Percentiles rank a stretch among this genome's conserved stretches.
phyloP scores from a whole-genome alignment of 2,113 vertebrate genomes.

The Neodontobutis hainanensis region DNA sequence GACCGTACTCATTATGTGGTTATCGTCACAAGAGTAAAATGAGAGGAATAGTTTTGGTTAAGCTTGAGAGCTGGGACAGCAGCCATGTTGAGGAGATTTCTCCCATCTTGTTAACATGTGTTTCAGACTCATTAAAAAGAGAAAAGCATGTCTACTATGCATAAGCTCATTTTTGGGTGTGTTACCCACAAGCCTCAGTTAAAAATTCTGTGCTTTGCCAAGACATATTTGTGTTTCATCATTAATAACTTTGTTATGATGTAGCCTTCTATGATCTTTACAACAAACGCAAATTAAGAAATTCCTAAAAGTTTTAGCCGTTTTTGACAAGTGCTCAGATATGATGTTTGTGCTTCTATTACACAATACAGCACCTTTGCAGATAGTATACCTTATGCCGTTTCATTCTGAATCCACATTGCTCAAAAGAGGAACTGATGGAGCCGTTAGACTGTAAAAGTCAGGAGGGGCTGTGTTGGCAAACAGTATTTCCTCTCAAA shows the following conservation, averaged over 20 bases:
- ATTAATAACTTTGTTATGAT: too few species aligned
- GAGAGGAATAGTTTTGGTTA: constrained; percentile 35
- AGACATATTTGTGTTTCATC: constrained; percentile 21
- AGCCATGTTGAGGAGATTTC: constrained; percentile 42
- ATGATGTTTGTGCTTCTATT: constrained; percentile 26
- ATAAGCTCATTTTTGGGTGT: constrained; percentile 19
- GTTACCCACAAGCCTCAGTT: constrained; percentile 1
- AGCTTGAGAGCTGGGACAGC: constrained; percentile 23
- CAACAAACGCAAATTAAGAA: too few species aligned
- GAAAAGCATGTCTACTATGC: constrained; percentile 12
- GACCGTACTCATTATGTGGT: constrained; percentile 47
- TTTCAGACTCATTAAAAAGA: constrained; percentile 47
- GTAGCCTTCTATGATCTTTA: too few species aligned
- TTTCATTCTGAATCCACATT: constrained; percentile 2
- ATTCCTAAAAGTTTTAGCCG: background rate
- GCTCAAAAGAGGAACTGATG: constrained; percentile 65
- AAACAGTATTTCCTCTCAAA: constrained; percentile 35
- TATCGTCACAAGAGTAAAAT: constrained; percentile 29
- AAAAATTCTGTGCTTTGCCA: constrained; percentile 5
- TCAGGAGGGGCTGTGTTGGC: constrained; percentile 31
- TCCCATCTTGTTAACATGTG: constrained; percentile 59
- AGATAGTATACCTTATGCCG: constrained; percentile 9
- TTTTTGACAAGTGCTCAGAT: constrained; percentile 1
- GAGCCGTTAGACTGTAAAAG: constrained; percentile 68
- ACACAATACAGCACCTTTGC: constrained; percentile 30